Conservation (phyloP, 2,113 vertebrate species). For the Sakesphorus luctuosus region DNA sequence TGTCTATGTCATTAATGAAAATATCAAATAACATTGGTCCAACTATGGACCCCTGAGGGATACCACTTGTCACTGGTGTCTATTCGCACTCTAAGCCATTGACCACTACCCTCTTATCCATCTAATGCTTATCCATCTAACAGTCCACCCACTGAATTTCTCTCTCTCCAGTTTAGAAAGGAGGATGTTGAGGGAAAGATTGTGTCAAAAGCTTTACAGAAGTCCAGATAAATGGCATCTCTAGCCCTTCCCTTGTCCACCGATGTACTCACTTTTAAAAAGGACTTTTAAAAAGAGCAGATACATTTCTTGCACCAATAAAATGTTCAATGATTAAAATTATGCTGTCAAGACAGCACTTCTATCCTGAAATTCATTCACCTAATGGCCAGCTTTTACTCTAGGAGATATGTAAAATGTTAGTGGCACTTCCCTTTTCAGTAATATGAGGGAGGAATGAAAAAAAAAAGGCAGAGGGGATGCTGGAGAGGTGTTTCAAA, state of each 20-base stretch:
- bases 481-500: background rate
- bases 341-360: background rate
- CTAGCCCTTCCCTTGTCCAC: background rate
- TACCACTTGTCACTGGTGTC: background rate
- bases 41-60: background rate
- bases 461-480: background rate
- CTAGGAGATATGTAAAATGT: background rate
- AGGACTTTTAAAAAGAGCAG: background rate
- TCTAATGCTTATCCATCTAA: background rate
- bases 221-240: background rate
- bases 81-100: fast-evolving
- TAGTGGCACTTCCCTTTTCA: background rate
- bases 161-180: background rate
- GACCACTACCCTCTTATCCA: too few species aligned
- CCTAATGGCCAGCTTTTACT: background rate
- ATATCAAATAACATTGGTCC: background rate
- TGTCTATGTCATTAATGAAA: background rate
- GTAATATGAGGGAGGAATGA: background rate
- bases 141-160: fast-evolving
- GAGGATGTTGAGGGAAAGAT: background rate
- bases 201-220: background rate
- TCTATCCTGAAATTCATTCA: background rate
- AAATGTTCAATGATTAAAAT: background rate
- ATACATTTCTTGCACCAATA: background rate
- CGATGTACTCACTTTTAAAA: background rate